Evolutionary conservation across 1,140 invertebrate species (phyloP), one percentile per base, ranked within the genome.

Genomic region (Aporrectodea caliginosa): DNA sequence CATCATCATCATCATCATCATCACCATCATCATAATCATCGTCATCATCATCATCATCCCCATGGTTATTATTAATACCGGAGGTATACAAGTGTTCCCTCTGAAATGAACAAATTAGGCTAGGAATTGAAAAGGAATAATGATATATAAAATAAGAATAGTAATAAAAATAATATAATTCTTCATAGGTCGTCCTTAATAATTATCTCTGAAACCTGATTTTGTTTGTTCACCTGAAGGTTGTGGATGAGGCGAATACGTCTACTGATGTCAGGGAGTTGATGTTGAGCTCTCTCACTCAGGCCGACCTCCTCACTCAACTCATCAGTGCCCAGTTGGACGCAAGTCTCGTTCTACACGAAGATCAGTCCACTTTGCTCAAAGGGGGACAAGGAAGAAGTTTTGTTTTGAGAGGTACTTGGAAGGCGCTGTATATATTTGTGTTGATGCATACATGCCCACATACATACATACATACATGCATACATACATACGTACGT

Each of bases 141-240:
- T 68, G 27, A 68, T 68, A 16, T 16, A 16, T 68, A 68, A 16
- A 68, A 68, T 68, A 68, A 68, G 14, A 16, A 68, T 68, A 68
- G 14, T 27, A 68, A 68, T 16, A 68, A 16, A 16, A 68, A 16
- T 68, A 68, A 16, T 68, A 68, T 68, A 68, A 68, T 68, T 68
- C 14, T 68, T 68, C 27, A 68, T 68, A 68, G 14, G 14, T 16
- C 58, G 27, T 16, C 27, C 27, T 68, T 68, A 16, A 68, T 68
- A 16, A 16, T 68, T 16, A 68, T 68, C 27, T 16, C 14, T 68
- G 58, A 68, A 68, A 68, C 58, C 27, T 68, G 14, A 27, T 68
- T 68, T 68, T 68, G 27, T 68, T 68, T 68, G n/a, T n/a, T n/a
- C n/a, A n/a, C n/a, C n/a, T n/a, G n/a, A n/a, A 58, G 43, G 43